Percentiles rank a stretch among this genome's conserved stretches.
These are phyloP conservation scores for Rhabdornis inornatus DNA, from an alignment of 2,113 vertebrate species.

Conservation along the genomic window DNA sequence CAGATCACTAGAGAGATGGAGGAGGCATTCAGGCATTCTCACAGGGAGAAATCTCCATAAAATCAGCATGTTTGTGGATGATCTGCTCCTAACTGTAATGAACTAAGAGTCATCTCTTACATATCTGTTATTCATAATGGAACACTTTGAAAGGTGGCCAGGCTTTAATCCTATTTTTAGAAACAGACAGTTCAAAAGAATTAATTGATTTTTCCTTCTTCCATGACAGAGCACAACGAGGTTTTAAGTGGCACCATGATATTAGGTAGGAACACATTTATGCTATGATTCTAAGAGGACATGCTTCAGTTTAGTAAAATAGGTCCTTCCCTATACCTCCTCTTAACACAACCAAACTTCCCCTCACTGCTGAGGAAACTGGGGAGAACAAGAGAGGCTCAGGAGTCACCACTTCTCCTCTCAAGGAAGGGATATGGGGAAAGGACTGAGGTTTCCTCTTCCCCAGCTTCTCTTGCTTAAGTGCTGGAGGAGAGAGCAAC, in stretches of 20 bases:
- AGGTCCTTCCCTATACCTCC: neutral
- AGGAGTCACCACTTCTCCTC: neutral
- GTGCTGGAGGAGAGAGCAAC: neutral
- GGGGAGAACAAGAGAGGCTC: neutral
- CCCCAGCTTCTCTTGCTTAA: neutral
- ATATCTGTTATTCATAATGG: neutral
- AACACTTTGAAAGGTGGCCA: neutral
- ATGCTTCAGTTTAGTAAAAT: neutral
- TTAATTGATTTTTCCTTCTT: neutral
- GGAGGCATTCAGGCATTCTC: constrained; percentile 31
- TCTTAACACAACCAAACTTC: neutral
- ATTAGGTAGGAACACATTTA: neutral
- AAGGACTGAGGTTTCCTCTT: neutral
- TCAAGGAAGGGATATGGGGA: neutral
- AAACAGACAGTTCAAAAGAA: neutral
- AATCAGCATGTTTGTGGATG: constrained; percentile 35
- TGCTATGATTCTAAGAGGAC: neutral
- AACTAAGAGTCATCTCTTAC: neutral
- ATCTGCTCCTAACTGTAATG: constrained; percentile 41
- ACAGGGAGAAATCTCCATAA: constrained; percentile 26
- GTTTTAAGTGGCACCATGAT: neutral
- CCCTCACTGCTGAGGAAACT: neutral
- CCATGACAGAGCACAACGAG: neutral
- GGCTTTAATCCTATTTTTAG: constrained; percentile 33
- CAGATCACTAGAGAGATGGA: constrained; percentile 6